phyloP scores from a whole-genome alignment of 2,113 vertebrate species.

The Lathamus discolor region DNA sequence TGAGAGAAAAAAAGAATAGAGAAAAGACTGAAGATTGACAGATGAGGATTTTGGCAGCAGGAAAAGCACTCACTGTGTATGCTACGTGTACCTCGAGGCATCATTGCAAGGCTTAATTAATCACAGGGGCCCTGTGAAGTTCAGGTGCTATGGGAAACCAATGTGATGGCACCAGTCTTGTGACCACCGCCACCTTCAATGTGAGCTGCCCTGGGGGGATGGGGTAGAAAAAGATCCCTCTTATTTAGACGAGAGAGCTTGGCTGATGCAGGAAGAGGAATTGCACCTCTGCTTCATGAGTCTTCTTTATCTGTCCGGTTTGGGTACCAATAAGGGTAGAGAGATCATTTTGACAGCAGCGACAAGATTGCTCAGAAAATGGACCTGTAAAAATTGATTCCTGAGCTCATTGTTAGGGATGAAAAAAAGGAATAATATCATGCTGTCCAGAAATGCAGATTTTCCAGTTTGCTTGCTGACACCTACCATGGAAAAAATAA shows the following conservation, averaged over 20 bases:
- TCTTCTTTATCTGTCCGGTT: neutral
- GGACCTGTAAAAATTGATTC: constrained; percentile 41
- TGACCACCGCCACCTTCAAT: neutral
- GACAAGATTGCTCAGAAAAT: constrained; percentile 22
- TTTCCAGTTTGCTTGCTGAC: constrained; percentile 45
- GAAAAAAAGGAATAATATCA: constrained; percentile 22
- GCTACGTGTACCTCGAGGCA: neutral
- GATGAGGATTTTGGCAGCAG: neutral
- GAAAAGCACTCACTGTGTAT: neutral
- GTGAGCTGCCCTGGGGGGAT: neutral
- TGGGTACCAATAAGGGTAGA: neutral
- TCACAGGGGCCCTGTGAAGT: neutral
- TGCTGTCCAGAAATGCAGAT: constrained; percentile 44
- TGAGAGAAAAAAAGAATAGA: neutral
- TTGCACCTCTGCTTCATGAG: neutral
- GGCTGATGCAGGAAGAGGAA: neutral
- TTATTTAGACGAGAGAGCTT: neutral
- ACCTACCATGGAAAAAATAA: constrained; percentile 2
- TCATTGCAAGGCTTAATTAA: neutral
- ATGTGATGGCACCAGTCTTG: neutral
- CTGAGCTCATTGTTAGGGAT: neutral
- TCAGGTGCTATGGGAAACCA: neutral
- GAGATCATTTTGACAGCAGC: neutral
- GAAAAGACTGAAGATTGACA: neutral
- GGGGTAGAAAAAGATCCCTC: neutral